Conservation (phyloP, 2,113 vertebrate species). For the Clarias magur region DNA sequence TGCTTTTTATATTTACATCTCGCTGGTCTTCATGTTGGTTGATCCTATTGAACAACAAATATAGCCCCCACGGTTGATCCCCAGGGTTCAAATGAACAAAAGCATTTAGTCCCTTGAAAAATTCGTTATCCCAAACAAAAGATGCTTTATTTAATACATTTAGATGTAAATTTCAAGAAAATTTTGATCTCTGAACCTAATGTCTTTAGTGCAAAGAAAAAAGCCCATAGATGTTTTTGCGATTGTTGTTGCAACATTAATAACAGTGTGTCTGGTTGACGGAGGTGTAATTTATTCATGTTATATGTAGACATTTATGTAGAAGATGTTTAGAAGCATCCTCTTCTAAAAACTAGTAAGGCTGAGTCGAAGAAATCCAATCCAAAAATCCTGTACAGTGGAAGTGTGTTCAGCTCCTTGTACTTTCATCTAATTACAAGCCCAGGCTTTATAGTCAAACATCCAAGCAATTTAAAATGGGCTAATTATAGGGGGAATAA, state of each 20-base stretch:
- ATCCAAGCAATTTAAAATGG: constrained; percentile 51
- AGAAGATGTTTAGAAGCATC: constrained; percentile 55
- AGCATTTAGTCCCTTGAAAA: neutral
- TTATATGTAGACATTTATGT: constrained; percentile 46
- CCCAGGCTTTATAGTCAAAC: constrained; percentile 49
- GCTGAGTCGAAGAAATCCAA: constrained; percentile 44
- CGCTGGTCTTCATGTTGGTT: neutral
- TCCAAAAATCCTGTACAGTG: constrained; percentile 39
- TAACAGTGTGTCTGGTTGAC: too few relatives aligned
- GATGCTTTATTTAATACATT: neutral
- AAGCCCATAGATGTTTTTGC: neutral
- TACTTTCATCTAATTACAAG: constrained; percentile 61
- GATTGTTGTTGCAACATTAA: too few relatives aligned
- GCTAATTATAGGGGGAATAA: constrained; percentile 54
- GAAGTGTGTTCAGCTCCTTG: constrained; percentile 35
- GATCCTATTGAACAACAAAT: neutral
- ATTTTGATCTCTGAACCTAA: neutral
- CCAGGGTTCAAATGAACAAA: neutral
- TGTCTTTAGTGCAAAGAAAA: neutral
- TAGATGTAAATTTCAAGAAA: neutral
- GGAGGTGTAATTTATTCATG: neutral
- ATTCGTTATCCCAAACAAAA: neutral
- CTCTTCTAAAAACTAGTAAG: neutral
- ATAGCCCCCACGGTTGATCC: neutral
- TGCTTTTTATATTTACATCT: neutral